A percentile compares a stretch with the other conserved stretches of the same genome.
Conservation (phyloP, 2,113 vertebrate genomes). For the Sylvietta virens region DNA sequence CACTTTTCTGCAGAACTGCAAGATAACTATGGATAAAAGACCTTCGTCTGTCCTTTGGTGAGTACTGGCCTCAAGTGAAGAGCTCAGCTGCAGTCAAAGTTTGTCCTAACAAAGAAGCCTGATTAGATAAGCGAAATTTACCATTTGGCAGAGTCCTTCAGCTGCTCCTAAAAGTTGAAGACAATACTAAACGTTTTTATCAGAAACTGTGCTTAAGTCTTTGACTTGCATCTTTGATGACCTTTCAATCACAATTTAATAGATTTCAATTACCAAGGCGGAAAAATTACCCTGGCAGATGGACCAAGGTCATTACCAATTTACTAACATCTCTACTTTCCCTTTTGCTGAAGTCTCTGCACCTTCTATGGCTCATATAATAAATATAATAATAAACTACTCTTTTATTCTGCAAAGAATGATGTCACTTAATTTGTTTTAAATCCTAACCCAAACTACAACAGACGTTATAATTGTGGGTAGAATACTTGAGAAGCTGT, state of each 20-base stretch:
- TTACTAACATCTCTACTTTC: not conserved
- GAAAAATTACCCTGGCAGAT: constrained; percentile 8
- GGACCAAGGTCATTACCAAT: constrained; percentile 9
- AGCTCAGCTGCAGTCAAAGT: constrained; percentile 29
- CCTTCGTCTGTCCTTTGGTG: not conserved
- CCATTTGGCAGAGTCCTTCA: constrained; percentile 18
- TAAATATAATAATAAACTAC: not conserved
- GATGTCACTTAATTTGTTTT: not conserved
- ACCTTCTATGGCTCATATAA: not conserved
- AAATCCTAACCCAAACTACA: not conserved
- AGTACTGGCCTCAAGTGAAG: not conserved
- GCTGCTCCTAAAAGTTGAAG: not conserved
- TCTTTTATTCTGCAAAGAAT: not conserved
- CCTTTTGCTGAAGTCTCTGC: not conserved
- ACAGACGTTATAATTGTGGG: not conserved
- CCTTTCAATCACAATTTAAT: constrained; percentile 36
- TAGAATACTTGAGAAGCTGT: not conserved
- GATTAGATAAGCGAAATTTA: constrained; percentile 39
- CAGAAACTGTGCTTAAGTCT: not conserved
- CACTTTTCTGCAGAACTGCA: not conserved
- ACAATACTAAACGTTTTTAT: not conserved
- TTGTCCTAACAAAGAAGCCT: not conserved
- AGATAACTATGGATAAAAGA: not conserved
- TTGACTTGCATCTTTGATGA: not conserved
- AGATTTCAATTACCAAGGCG: constrained; percentile 4